Percentiles rank a stretch among this genome's conserved stretches.
These are phyloP conservation scores for Phylloscopus trochiloides DNA, from an alignment of 2,113 vertebrate species.

Conservation along the genomic window DNA sequence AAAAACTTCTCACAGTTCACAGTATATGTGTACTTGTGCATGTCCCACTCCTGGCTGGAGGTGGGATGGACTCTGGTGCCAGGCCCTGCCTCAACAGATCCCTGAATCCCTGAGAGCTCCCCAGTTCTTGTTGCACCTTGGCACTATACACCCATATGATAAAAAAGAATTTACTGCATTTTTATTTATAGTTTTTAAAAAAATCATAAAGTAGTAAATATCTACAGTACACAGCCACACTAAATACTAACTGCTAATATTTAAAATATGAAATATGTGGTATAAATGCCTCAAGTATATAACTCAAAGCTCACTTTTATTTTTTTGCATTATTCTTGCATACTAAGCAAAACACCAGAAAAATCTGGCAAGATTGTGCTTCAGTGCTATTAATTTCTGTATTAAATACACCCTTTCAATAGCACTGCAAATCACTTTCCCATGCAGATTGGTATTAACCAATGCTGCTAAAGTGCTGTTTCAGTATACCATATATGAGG, in stretches of 20 bases:
- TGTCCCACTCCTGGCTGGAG: neutral
- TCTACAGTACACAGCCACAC: neutral
- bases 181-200: neutral
- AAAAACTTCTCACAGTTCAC: neutral
- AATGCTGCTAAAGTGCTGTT: neutral
- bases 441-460: neutral
- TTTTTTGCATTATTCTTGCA: neutral
- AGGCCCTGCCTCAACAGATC: rapidly evolving
- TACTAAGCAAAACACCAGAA: neutral
- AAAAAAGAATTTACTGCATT: neutral
- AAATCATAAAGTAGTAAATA: neutral
- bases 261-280: neutral
- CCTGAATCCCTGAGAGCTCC: neutral
- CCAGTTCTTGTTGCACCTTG: neutral
- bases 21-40: rapidly evolving
- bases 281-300: neutral
- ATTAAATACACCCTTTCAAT: neutral
- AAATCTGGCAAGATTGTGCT: neutral
- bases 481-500: neutral
- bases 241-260: neutral
- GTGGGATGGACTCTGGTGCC: neutral
- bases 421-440: neutral
- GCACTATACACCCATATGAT: neutral
- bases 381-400: neutral
- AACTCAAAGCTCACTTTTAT: neutral